Evolutionary conservation across 1,140 invertebrate genomes (phyloP), one percentile per base, ranked within the genome.

Genomic region (Chironomus tepperi): DNA sequence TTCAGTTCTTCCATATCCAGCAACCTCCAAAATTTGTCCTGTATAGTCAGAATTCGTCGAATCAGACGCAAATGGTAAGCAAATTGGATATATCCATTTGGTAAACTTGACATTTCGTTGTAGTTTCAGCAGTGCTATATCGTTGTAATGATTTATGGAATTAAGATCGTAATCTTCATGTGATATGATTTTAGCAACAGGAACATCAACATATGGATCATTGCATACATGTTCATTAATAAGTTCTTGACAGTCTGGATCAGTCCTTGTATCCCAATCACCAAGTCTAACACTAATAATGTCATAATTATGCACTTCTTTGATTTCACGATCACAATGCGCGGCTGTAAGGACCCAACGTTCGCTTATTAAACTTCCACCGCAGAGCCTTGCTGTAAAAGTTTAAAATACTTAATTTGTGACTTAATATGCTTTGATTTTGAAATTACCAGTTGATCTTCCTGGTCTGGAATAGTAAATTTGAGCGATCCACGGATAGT

Each of bases 1-100:
- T 75, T 87, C 86, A 10, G 86, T 87, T 77, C 83, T 86, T n/a
- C 89, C 89, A 89, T 89, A 91, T 12, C 89, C 89, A 8, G 89
- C 88, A 0, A 88, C 86, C 43, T 83, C 83, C 0, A 89, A 81
- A 21, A 79, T 84, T 7, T 78, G 74, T 0, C 79, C 79, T 0
- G 82, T 74, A 34, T 81, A 83, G 0, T 77, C 75, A 7, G 76
- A 79, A 9, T 77, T 77, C 74, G 77, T 77, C 12, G 84, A 75
- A 21, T 80, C 76, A 19, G 78, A 75, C n/a, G 80, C 77, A 2
- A 76, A 76, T 7, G 92, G 91, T 1, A 95, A 78, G 77, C 93
- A 94, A 16, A 94, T 88, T 0, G 92, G 91, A 76, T 86, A 84
- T 21, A 94, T 87, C 74, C 82, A 87, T 73, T 86, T 81, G 21